Base-by-base conservation (phyloP, 1,140 invertebrate species). In the Drosophila tani region DNA sequence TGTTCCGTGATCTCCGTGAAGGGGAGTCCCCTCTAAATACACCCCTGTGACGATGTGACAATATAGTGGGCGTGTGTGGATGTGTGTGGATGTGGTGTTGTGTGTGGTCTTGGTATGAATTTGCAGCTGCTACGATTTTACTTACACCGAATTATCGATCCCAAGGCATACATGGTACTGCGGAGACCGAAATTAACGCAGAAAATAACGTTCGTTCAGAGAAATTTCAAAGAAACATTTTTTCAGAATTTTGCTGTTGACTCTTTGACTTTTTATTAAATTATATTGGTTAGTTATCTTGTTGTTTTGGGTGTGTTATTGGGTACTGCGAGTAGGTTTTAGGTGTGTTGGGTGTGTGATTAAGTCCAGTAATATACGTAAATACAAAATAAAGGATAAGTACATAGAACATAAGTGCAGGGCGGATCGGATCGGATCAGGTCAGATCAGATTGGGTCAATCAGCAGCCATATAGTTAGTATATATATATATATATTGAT, bases 61-160 rank as follows among this genome's bases (percentile, higher is more conserved):
- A 56, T 19, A 45, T 19, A 45, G 59, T 76, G 63, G 17, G n/a
- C 65, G 70, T 75, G 58, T 65, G 53, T 59, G 17, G 57, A 17
- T 51, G 49, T 51, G 2, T 71, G 56, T 45, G 40, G 69, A 45
- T 68, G 41, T 59, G 41, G 73, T 15, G 66, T 63, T 35, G 47
- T 57, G 47, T 57, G 64, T 83, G 56, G 43, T 74, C 5, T 29
- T 58, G 41, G 9, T 63, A 43, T 64, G 40, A 56, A 47, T 49
- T 71, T 62, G 50, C 62, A 68, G 55, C 43, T 82, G 75, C 65
- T 55, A 79, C 71, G 55, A 57, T 81, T 38, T 94, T 96, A 97
- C 97, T 97, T 96, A 97, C 96, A 97, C 95, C 95, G 95, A 93
- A 96, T 95, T 93, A 97, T 95, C 92, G 95, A 95, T 94, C 96